Evolutionary conservation across 1,140 invertebrate species (phyloP).

Genomic region (Antheraea mylitta): DNA sequence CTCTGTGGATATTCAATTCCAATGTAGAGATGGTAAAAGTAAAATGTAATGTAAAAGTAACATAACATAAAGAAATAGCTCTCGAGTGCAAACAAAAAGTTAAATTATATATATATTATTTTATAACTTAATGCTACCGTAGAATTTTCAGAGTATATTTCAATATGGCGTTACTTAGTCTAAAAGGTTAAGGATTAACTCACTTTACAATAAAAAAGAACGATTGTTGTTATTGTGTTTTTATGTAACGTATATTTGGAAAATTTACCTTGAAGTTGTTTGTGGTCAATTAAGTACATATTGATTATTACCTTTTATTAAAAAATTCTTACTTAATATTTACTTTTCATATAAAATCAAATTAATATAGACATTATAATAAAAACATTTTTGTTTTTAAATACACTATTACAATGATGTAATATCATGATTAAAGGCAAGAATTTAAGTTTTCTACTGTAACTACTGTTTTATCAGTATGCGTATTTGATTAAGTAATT

Average conservation of each 20-base stretch:
- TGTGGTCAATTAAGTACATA: not conserved
- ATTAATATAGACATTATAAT: not conserved
- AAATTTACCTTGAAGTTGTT: not conserved
- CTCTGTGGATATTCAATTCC: constrained; percentile 38
- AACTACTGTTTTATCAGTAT: too few relatives aligned
- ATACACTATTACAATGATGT: too few relatives aligned
- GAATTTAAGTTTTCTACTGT: too few relatives aligned
- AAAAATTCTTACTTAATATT: not conserved
- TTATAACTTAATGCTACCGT: too few relatives aligned
- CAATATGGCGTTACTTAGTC: too few relatives aligned
- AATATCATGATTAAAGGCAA: too few relatives aligned
- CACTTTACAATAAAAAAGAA: not conserved
- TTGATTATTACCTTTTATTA: not conserved
- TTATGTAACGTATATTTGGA: not conserved
- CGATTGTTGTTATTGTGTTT: not conserved
- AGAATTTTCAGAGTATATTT: too few relatives aligned
- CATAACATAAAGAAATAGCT: constrained; percentile 18
- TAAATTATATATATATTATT: too few relatives aligned
- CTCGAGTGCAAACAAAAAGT: not conserved
- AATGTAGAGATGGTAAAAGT: constrained; percentile 28
- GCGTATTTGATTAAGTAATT: too few relatives aligned
- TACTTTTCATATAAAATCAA: not conserved
- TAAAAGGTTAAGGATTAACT: too few relatives aligned
- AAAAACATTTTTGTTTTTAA: too few relatives aligned
- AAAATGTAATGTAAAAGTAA: constrained; percentile 29